Percentiles rank a stretch among this genome's conserved stretches.
Evolutionary conservation across 2,797 vertebrate genomes (phyloP).

Genomic region (Enteromius argenteus): DNA sequence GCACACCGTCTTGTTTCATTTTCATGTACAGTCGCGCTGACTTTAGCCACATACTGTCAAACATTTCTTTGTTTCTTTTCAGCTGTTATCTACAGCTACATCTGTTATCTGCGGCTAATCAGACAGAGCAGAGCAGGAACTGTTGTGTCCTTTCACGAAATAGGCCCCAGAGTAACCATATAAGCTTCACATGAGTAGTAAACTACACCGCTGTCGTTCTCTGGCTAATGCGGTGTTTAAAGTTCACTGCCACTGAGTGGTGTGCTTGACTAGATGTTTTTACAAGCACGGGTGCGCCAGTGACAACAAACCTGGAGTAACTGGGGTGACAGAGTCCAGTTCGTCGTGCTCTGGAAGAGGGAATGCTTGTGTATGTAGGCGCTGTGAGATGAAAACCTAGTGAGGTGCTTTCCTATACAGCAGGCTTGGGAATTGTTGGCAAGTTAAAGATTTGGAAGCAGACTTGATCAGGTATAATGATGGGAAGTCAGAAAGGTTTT

Average conservation of each 20-base stretch:
- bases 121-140: neutral
- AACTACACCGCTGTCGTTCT: neutral
- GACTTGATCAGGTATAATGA: neutral
- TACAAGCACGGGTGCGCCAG: neutral
- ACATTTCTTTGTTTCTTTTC: neutral
- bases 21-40: neutral
- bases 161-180: neutral
- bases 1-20: neutral
- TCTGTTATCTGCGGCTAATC: neutral
- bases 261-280: conserved; percentile 13
- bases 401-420: neutral
- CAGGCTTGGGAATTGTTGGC: neutral
- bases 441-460: conserved; percentile 1
- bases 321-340: neutral
- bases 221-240: conserved; percentile 12
- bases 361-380: neutral
- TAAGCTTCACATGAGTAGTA: neutral
- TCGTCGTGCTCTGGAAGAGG: neutral
- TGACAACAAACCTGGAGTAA: conserved; percentile 8
- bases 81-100: neutral
- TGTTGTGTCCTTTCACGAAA: neutral
- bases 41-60: neutral
- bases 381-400: neutral
- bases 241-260: conserved; percentile 35
- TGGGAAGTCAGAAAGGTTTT: neutral